Evolutionary conservation across 2,888 invertebrate genomes (phyloP).

Genomic region (Biston betularia): DNA sequence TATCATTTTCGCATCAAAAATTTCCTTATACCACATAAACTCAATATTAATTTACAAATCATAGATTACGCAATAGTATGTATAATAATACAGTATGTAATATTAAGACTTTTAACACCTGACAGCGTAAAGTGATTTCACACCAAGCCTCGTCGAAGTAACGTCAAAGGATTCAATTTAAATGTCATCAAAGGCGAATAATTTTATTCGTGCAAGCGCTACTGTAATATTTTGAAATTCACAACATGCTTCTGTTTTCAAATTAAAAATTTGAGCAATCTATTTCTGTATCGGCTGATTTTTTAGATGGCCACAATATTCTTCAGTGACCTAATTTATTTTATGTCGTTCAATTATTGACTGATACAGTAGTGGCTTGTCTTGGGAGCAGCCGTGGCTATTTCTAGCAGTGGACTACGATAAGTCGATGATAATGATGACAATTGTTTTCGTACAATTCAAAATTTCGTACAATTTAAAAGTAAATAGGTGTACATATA

Average conservation of each 20-base stretch:
- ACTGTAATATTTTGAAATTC: conserved; percentile 28
- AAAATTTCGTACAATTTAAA: no score
- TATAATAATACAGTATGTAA: not conserved
- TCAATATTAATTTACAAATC: not conserved
- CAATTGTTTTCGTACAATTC: no score
- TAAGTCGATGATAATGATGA: no score
- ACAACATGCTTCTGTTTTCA: conserved; percentile 6
- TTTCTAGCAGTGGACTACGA: no score
- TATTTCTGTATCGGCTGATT: not conserved
- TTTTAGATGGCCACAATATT: not conserved
- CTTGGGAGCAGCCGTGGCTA: no score
- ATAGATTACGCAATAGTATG: not conserved
- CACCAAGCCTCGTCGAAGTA: conserved; percentile 20
- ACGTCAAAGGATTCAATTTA: conserved; percentile 50
- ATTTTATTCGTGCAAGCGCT: conserved; percentile 29
- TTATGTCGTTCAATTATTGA: no score
- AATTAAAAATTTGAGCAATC: conserved; percentile 23
- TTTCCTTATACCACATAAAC: not conserved
- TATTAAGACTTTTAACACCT: not conserved
- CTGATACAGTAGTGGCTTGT: no score
- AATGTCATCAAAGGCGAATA: conserved; percentile 44
- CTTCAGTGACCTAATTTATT: no score
- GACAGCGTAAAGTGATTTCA: conserved; percentile 33
- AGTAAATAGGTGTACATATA: no score
- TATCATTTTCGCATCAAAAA: not conserved